phyloP scores from a whole-genome alignment of 2,888 invertebrate genomes.

The Hylaea fasciaria region DNA sequence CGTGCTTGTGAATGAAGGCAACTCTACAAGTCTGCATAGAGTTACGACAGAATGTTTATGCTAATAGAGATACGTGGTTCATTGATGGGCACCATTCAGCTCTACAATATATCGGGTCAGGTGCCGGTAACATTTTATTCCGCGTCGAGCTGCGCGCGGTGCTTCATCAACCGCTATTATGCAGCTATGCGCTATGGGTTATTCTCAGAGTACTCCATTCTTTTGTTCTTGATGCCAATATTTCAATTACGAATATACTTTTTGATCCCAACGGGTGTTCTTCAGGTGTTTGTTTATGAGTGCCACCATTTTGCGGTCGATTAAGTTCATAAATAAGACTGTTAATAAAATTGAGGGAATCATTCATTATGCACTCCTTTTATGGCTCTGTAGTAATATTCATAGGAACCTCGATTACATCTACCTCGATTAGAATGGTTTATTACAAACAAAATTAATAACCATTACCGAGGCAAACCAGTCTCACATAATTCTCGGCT shows the following conservation, averaged over 20 bases:
- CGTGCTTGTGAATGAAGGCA: conserved; percentile 45
- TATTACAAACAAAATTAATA: conserved; percentile 32
- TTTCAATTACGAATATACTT: conserved; percentile 21
- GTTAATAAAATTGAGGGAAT: conserved; percentile 33
- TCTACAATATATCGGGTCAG: conserved; percentile 54
- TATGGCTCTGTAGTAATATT: conserved; percentile 30
- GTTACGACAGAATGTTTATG: conserved; percentile 64
- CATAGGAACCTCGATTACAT: conserved; percentile 31
- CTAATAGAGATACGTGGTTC: conserved; percentile 59
- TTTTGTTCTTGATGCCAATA: conserved; percentile 35
- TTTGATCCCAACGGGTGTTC: conserved; percentile 49
- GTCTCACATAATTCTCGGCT: conserved; percentile 25
- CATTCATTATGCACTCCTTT: conserved; percentile 26
- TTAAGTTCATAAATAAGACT: conserved; percentile 34
- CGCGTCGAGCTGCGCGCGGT: conserved; percentile 32
- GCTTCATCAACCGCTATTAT: conserved; percentile 43
- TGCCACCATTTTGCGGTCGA: conserved; percentile 30
- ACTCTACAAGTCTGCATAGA: conserved; percentile 39
- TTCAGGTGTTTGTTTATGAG: conserved; percentile 33
- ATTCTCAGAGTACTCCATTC: too few relatives aligned
- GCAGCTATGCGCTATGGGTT: too few relatives aligned
- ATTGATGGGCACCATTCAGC: conserved; percentile 67
- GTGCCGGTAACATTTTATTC: conserved; percentile 43
- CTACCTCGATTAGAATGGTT: conserved; percentile 20
- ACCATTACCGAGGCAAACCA: conserved; percentile 29